These are phyloP conservation scores for Neocloeon triangulifer DNA, from an alignment of 1,140 invertebrate genomes.

Conservation along the genomic window DNA sequence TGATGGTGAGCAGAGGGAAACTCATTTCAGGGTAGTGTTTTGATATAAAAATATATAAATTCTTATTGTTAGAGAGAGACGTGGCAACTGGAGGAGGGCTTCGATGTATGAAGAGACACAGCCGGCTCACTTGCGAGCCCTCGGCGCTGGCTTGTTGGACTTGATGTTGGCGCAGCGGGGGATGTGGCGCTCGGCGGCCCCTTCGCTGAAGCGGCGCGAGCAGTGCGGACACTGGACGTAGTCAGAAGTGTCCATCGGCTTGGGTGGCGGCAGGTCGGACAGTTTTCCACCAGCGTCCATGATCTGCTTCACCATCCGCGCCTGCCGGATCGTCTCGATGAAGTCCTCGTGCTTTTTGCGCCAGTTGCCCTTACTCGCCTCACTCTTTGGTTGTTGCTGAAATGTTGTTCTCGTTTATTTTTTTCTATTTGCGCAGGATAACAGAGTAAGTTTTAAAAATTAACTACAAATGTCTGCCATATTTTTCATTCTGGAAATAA, in stretches of 20 bases:
- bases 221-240: conserved; percentile 86
- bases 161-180: conserved; percentile 70
- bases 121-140: conserved; percentile 5
- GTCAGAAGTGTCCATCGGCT: conserved; percentile 63
- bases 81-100: too few relatives aligned
- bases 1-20: too few relatives aligned
- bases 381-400: too few relatives aligned
- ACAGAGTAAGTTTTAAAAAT: too few relatives aligned
- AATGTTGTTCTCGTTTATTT: too few relatives aligned
- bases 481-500: too few relatives aligned
- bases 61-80: too few relatives aligned
- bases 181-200: conserved; percentile 77
- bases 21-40: too few relatives aligned
- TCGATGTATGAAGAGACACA: too few relatives aligned
- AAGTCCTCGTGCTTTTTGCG: conserved; percentile 82
- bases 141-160: conserved; percentile 51
- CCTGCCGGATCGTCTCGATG: conserved; percentile 66
- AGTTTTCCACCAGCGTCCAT: conserved; percentile 67
- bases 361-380: conserved; percentile 55
- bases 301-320: conserved; percentile 67
- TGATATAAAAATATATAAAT: too few relatives aligned
- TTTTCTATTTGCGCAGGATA: too few relatives aligned
- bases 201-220: conserved; percentile 59
- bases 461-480: too few relatives aligned
- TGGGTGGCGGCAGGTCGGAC: conserved; percentile 72